These are phyloP conservation scores for Ariopsis seemanni DNA, from an alignment of 2,113 vertebrate species.

Conservation along the genomic window DNA sequence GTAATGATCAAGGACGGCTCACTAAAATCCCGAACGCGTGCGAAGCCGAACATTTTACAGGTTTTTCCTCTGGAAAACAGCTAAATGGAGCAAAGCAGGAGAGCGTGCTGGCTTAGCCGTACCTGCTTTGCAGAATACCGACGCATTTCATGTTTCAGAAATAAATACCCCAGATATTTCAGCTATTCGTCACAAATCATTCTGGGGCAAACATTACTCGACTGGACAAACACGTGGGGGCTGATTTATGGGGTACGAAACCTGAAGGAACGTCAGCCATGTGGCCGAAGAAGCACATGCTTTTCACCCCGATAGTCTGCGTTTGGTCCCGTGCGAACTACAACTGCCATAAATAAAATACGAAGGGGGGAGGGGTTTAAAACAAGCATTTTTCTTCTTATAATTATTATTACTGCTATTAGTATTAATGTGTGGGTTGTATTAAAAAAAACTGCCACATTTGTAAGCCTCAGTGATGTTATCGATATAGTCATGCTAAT, in stretches of 20 bases:
- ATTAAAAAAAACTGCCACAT: background rate
- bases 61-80: conserved; percentile 19
- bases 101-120: background rate
- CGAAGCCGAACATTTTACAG: background rate
- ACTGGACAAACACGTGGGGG: background rate
- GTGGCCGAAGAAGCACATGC: background rate
- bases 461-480: background rate
- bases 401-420: background rate
- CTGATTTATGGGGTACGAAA: conserved; percentile 5
- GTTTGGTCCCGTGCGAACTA: background rate
- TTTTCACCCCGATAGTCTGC: background rate
- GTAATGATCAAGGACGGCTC: background rate
- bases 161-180: background rate
- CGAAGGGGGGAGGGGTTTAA: background rate
- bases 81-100: conserved; percentile 1
- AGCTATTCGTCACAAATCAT: conserved; percentile 6
- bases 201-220: background rate
- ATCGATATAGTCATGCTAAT: background rate
- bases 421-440: background rate
- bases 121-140: conserved; percentile 10
- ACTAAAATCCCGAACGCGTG: background rate
- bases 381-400: background rate
- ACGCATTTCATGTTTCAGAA: conserved; percentile 13
- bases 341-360: background rate
- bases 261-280: background rate